phyloP scores from a whole-genome alignment of 2,113 vertebrate species.

The Dascyllus trimaculatus region DNA sequence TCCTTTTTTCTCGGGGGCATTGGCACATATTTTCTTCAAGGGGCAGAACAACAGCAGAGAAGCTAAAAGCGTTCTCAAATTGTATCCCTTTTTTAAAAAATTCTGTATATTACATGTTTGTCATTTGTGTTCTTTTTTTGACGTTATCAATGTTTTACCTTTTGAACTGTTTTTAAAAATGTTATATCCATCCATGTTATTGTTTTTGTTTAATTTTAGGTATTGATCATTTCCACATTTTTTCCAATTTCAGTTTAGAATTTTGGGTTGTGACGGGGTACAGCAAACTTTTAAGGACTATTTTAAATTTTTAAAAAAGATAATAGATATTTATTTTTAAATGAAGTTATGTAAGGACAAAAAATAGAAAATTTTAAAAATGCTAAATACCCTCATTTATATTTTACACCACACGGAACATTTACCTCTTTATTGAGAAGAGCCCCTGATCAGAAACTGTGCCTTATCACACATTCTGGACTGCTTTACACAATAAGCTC shows the following conservation, averaged over 20 bases:
- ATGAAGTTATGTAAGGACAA: constrained; percentile 79
- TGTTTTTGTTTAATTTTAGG: constrained; percentile 62
- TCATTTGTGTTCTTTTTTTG: constrained; percentile 59
- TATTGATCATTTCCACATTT: constrained; percentile 69
- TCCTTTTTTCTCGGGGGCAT: constrained; percentile 71
- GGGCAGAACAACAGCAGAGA: constrained; percentile 67
- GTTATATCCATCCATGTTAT: constrained; percentile 74
- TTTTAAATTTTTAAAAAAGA: constrained; percentile 79
- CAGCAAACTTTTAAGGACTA: constrained; percentile 69
- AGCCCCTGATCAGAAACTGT: constrained; percentile 49
- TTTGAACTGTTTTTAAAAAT: constrained; percentile 75
- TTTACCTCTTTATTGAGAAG: constrained; percentile 10
- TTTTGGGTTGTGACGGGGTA: constrained; percentile 73
- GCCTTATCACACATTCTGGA: constrained; percentile 56
- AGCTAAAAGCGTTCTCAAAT: constrained; percentile 67
- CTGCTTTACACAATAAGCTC: constrained; percentile 12
- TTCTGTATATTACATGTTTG: constrained; percentile 83
- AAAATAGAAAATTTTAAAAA: constrained; percentile 55
- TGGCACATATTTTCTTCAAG: constrained; percentile 82
- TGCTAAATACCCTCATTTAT: constrained; percentile 53
- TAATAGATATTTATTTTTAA: constrained; percentile 88
- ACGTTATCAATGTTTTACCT: constrained; percentile 68
- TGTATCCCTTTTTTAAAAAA: constrained; percentile 64
- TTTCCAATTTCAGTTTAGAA: constrained; percentile 65
- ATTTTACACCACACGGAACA: constrained; percentile 48